Conservation (phyloP, 2,888 invertebrate species). For the Cistogaster globosa region DNA sequence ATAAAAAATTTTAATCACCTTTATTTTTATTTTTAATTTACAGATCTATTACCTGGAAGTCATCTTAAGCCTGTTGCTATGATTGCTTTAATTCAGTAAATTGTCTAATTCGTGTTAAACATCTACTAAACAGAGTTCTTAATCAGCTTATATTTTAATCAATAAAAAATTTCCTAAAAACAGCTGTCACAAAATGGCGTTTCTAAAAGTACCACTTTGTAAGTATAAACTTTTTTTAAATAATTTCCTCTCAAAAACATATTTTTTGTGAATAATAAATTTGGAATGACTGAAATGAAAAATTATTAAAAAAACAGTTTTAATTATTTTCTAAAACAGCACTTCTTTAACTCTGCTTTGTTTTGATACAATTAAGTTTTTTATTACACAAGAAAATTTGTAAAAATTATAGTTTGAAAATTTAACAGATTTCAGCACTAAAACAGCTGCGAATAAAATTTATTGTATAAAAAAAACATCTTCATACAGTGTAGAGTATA, state of each 20-base stretch:
- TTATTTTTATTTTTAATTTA: neutral
- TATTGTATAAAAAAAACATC: too few species aligned
- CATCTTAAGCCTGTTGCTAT: conserved; percentile 29
- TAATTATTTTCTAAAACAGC: too few species aligned
- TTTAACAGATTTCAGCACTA: too few species aligned
- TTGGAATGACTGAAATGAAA: neutral
- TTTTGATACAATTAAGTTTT: too few species aligned
- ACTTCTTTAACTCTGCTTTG: too few species aligned
- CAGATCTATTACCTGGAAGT: conserved; percentile 18
- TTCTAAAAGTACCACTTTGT: conserved; percentile 72
- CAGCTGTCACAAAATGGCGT: conserved; percentile 69
- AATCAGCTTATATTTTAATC: neutral
- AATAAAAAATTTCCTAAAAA: neutral
- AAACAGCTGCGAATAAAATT: too few species aligned
- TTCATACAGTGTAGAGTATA: too few species aligned
- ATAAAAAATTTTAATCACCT: too few species aligned
- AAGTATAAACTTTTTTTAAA: conserved; percentile 61
- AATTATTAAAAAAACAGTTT: too few species aligned
- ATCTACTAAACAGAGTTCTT: neutral
- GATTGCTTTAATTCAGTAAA: conserved; percentile 9
- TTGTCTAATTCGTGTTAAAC: neutral
- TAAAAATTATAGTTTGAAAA: too few species aligned
- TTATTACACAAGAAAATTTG: too few species aligned
- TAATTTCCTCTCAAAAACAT: neutral
- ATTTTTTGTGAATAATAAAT: conserved; percentile 31